Conservation (phyloP, 2,113 vertebrate species). For the Dipodomys spectabilis region DNA sequence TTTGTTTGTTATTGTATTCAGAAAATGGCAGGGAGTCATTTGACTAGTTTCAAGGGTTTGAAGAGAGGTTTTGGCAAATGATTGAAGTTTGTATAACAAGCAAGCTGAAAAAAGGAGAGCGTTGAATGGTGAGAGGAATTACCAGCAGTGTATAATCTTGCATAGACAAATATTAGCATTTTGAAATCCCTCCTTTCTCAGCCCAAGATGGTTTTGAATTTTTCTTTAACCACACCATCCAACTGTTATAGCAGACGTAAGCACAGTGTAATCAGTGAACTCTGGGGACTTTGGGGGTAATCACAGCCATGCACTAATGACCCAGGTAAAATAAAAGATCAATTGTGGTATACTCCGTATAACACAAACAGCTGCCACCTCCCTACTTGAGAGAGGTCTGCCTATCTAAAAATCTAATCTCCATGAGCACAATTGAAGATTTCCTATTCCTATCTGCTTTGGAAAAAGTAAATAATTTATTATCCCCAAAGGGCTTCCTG, state of each 20-base stretch:
- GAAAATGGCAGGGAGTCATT: constrained; percentile 51
- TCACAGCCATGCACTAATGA: constrained; percentile 51
- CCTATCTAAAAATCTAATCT: constrained; percentile 66
- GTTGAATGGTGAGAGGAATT: background rate
- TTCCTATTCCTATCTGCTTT: constrained; percentile 68
- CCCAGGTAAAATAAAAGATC: constrained; percentile 63
- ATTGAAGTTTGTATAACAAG: constrained; percentile 6
- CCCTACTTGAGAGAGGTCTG: constrained; percentile 18
- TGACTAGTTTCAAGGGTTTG: constrained; percentile 17
- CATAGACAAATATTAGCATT: constrained; percentile 64
- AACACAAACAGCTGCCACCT: constrained; percentile 40
- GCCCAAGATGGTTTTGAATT: constrained; percentile 48
- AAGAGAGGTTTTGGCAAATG: constrained; percentile 42
- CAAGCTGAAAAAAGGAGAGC: constrained; percentile 1
- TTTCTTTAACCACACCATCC: constrained; percentile 46
- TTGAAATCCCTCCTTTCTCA: constrained; percentile 64
- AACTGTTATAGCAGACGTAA: constrained; percentile 43
- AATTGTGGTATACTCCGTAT: background rate
- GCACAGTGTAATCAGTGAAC: constrained; percentile 56
- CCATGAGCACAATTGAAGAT: constrained; percentile 63
- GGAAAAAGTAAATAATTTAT: constrained; percentile 77
- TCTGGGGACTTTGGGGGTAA: background rate
- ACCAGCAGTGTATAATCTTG: constrained; percentile 39
- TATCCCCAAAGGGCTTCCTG: constrained; percentile 72
- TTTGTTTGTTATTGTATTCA: constrained; percentile 23